Percentiles rank a stretch among this genome's conserved stretches.
phyloP scores from a whole-genome alignment of 2,888 invertebrate genomes.

The Globia sparganii region DNA sequence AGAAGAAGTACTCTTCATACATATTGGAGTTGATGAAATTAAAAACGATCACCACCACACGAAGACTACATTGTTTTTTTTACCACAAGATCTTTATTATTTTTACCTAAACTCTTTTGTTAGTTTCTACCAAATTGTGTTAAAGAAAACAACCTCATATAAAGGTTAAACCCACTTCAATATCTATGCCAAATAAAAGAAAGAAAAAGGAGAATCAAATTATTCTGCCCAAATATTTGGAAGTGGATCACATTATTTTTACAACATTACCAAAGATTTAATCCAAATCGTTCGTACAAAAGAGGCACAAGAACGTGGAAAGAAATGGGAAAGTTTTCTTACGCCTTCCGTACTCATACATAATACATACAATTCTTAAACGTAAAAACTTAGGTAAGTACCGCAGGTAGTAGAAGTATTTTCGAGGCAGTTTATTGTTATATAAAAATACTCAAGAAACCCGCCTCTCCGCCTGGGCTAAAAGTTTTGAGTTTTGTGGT shows the following conservation, averaged over 20 bases:
- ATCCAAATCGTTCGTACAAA: conserved; percentile 59
- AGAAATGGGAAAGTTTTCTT: conserved; percentile 62
- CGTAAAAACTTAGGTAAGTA: conserved; percentile 64
- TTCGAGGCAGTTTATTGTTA: conserved; percentile 29
- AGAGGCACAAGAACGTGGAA: conserved; percentile 50
- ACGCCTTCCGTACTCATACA: conserved; percentile 62
- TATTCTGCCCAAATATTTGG: conserved; percentile 41
- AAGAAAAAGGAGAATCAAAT: conserved; percentile 19
- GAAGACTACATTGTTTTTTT: too few relatives aligned
- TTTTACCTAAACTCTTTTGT: neutral
- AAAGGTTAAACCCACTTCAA: neutral
- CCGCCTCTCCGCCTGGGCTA: neutral
- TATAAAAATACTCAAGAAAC: conserved; percentile 23
- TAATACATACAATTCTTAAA: conserved; percentile 65
- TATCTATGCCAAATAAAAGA: neutral
- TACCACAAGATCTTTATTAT: too few relatives aligned
- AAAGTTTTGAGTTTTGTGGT: conserved; percentile 9
- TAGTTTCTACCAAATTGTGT: neutral
- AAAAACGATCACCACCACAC: too few relatives aligned
- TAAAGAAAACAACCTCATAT: neutral
- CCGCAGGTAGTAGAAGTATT: conserved; percentile 32
- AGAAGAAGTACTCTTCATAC: neutral
- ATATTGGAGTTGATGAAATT: neutral
- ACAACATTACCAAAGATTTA: conserved; percentile 64
- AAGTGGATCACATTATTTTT: conserved; percentile 59